These are phyloP conservation scores for Hetaerina titia DNA, from an alignment of 2,888 invertebrate species.

Conservation along the genomic window DNA sequence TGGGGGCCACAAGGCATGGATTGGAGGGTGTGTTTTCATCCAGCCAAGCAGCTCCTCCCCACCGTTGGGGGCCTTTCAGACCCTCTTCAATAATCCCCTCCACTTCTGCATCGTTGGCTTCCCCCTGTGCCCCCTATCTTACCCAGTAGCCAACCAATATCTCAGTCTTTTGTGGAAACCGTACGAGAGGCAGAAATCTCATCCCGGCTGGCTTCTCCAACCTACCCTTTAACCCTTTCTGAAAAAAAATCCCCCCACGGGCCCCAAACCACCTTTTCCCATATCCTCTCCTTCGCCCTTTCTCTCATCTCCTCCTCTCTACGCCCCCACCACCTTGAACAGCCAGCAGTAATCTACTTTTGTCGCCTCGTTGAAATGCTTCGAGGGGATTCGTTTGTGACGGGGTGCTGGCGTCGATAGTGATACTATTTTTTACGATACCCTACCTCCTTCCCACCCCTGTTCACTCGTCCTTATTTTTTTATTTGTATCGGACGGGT, in stretches of 20 bases:
- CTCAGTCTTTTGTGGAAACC: constrained; percentile 62
- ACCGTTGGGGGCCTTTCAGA: background rate
- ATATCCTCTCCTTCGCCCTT: background rate
- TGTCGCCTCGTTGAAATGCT: background rate
- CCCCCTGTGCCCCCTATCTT: background rate
- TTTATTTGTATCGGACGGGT: background rate
- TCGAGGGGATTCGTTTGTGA: constrained; percentile 31
- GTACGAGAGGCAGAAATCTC: constrained; percentile 10
- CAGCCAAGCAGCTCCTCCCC: background rate
- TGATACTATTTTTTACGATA: no score
- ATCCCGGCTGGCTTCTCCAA: background rate
- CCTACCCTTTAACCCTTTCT: background rate
- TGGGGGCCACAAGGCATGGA: background rate
- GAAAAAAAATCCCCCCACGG: background rate
- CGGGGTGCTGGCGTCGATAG: background rate
- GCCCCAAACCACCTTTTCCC: background rate
- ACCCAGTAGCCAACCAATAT: constrained; percentile 42
- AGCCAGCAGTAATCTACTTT: background rate
- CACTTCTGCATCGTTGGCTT: background rate
- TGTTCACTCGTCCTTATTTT: no score
- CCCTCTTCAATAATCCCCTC: constrained; percentile 24
- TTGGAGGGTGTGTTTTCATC: background rate
- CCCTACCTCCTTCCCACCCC: no score
- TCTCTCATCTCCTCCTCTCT: background rate
- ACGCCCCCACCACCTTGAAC: background rate